A percentile compares a stretch with the other conserved stretches of the same genome.
phyloP scores from a whole-genome alignment of 2,888 invertebrate species.

The Cerastoderma edule region DNA sequence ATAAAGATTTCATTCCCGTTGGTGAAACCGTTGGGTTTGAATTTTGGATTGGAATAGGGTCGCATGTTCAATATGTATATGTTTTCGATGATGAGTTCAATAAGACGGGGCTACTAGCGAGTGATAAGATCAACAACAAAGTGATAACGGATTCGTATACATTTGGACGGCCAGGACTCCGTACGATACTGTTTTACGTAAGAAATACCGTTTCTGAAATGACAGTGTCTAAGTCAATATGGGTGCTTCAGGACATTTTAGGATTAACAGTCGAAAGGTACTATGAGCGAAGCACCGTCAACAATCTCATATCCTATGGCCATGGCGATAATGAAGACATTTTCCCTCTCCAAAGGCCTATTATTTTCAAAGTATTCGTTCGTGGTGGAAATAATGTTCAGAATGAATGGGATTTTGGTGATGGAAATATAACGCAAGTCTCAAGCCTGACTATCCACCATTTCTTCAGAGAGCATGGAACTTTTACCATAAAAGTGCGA shows the following conservation, averaged over 20 bases:
- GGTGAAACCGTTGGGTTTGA: slow-evolving; percentile 46
- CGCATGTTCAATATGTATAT: slow-evolving; percentile 56
- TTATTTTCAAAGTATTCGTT: slow-evolving; percentile 54
- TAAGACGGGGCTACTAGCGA: slow-evolving; percentile 33
- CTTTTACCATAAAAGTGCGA: slow-evolving; percentile 54
- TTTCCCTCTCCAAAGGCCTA: slow-evolving; percentile 64
- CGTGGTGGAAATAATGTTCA: slow-evolving; percentile 62
- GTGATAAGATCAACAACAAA: slow-evolving; percentile 37
- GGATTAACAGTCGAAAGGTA: slow-evolving; percentile 55
- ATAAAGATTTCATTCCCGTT: slow-evolving; percentile 46
- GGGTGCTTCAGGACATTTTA: slow-evolving; percentile 62
- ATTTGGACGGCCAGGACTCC: slow-evolving; percentile 58
- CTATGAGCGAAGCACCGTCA: slow-evolving; percentile 60
- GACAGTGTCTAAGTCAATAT: slow-evolving; percentile 29
- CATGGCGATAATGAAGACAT: slow-evolving; percentile 56
- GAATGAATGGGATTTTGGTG: slow-evolving; percentile 63
- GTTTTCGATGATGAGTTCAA: slow-evolving; percentile 55
- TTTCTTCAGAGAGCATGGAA: slow-evolving; percentile 43
- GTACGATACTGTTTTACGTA: slow-evolving; percentile 48
- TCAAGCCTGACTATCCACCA: slow-evolving; percentile 32
- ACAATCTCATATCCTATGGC: slow-evolving; percentile 55
- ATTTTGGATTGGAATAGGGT: slow-evolving; percentile 55
- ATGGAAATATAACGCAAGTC: slow-evolving; percentile 44
- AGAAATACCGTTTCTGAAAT: slow-evolving; percentile 57
- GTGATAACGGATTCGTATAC: slow-evolving; percentile 38